A percentile compares a stretch with the other conserved stretches of the same genome.
Evolutionary conservation across 2,888 invertebrate genomes (phyloP).

Genomic region (Caenorhabditis sp.): DNA sequence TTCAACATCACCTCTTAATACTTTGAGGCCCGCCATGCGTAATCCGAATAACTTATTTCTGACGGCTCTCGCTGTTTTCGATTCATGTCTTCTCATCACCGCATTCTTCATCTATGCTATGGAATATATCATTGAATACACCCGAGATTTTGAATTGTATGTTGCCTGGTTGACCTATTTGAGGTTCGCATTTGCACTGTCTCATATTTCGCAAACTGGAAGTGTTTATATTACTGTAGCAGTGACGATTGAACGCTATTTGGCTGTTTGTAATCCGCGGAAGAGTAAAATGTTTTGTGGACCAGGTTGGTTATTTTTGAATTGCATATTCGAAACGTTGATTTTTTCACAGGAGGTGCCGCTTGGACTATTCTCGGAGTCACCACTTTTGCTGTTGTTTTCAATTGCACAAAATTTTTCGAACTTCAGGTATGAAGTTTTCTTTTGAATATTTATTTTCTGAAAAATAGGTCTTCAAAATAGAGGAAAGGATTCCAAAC

Average conservation of each 20-base stretch:
- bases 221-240: constrained; percentile 65
- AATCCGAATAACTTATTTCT: constrained; percentile 93
- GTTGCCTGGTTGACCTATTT: constrained; percentile 65
- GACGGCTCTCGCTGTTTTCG: constrained; percentile 90
- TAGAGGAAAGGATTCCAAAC: no score
- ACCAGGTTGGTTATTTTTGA: constrained; percentile 36
- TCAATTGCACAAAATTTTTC: constrained; percentile 68
- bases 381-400: constrained; percentile 63
- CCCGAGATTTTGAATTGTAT: constrained; percentile 78
- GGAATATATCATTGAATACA: constrained; percentile 84
- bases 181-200: constrained; percentile 63
- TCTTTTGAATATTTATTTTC: neutral
- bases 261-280: constrained; percentile 64
- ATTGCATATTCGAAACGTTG: no score
- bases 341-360: constrained; percentile 56
- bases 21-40: constrained; percentile 93
- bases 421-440: constrained; percentile 53
- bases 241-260: constrained; percentile 66
- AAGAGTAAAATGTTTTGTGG: constrained; percentile 54
- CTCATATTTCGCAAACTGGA: constrained; percentile 68
- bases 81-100: constrained; percentile 85
- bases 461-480: no score
- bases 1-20: constrained; percentile 68
- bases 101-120: constrained; percentile 86
- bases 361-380: constrained; percentile 64